A percentile compares a stretch with the other conserved stretches of the same genome.
phyloP scores from a whole-genome alignment of 2,888 invertebrate genomes.

The Heteropelma amictum region DNA sequence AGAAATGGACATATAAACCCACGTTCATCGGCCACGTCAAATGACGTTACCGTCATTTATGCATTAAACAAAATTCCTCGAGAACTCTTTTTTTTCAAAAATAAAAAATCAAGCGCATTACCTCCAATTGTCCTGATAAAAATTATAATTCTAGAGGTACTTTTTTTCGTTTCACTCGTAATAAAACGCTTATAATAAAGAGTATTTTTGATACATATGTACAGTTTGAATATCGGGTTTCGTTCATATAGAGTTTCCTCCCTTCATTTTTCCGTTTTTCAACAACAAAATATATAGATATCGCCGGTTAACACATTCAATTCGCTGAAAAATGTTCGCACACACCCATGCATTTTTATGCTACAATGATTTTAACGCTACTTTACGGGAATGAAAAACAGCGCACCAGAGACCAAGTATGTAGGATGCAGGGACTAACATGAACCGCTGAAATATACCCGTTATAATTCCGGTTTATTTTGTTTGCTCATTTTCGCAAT shows the following conservation, averaged over 20 bases:
- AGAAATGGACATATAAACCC: slow-evolving; percentile 42
- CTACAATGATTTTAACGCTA: no score
- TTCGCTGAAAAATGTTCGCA: no score
- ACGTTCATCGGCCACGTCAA: slow-evolving; percentile 51
- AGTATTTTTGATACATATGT: slow-evolving; percentile 57
- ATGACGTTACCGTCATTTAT: slow-evolving; percentile 48
- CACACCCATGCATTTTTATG: no score
- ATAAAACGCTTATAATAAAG: slow-evolving; percentile 54
- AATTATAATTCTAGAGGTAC: slow-evolving; percentile 29
- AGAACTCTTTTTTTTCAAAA: slow-evolving; percentile 41
- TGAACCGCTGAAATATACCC: neutral
- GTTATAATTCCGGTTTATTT: neutral
- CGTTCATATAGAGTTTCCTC: no score
- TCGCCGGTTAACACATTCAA: no score
- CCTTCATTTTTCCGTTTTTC: no score
- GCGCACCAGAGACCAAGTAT: neutral
- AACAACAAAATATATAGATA: no score
- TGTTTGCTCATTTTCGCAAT: neutral
- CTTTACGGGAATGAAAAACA: no score
- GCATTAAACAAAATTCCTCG: no score
- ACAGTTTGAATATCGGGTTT: slow-evolving; percentile 48
- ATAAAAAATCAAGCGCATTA: no score
- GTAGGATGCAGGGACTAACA: neutral
- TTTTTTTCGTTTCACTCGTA: slow-evolving; percentile 46
- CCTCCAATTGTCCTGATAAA: no score